phyloP scores from a whole-genome alignment of 2,113 vertebrate genomes.

The Clinocottus analis region DNA sequence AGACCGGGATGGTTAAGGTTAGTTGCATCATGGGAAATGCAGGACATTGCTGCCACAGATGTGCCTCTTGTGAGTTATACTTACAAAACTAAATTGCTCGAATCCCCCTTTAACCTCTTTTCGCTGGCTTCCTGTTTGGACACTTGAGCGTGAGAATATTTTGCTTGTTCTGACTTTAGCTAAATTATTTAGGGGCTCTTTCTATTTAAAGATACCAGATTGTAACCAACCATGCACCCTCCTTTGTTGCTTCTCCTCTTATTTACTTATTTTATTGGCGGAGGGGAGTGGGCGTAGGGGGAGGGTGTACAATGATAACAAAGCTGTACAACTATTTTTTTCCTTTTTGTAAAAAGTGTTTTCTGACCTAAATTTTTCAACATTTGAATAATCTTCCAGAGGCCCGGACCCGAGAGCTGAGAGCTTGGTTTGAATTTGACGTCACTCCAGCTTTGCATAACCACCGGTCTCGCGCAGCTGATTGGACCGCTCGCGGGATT shows the following conservation, averaged over 20 bases:
- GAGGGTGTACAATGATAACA: not conserved
- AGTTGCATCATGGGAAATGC: conserved; percentile 4
- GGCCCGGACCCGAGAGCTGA: conserved; percentile 1
- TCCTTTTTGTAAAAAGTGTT: not conserved
- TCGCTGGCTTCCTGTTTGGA: not conserved
- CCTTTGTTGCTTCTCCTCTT: not conserved
- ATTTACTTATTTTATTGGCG: too few relatives aligned
- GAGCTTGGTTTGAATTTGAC: conserved; percentile 40
- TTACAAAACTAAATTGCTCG: not conserved
- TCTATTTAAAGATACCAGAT: not conserved
- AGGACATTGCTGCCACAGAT: not conserved
- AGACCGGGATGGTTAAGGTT: too few relatives aligned
- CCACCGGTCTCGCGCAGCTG: conserved; percentile 37
- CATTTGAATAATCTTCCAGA: not conserved
- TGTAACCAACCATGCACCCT: not conserved
- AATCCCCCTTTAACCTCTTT: not conserved
- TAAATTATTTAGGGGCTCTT: not conserved
- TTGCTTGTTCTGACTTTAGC: not conserved
- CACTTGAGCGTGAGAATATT: not conserved
- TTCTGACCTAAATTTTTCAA: not conserved
- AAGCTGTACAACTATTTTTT: not conserved
- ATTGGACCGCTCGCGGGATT: conserved; percentile 67
- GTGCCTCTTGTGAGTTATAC: not conserved
- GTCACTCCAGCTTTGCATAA: conserved; percentile 72
- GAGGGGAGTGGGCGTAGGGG: too few relatives aligned